Base-by-base conservation (phyloP, 2,888 invertebrate species). In the Drosophila hawaiiensis region DNA sequence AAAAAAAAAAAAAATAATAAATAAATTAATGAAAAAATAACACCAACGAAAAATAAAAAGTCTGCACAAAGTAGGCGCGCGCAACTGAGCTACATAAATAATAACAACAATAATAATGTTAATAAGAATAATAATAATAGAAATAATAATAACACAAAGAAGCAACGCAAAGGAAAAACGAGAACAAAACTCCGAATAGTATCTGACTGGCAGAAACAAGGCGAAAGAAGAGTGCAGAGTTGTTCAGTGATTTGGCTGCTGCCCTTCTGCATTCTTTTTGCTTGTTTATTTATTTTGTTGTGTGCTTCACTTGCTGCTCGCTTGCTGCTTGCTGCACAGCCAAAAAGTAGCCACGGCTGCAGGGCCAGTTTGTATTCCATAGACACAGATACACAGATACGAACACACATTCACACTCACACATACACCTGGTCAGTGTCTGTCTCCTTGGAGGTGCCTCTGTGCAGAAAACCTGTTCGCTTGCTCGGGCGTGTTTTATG, bases 191-290 rank as follows among this genome's bases (percentile, higher is more conserved):
- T 66, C 62, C 54, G 54, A 78, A 68, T 63, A 4, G 70, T 66
- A 60, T 55, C 67, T 54, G 66, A 43, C 54, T 28, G 37, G 55
- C 29, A 22, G 33, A 53, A 22, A 31, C 37, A 29, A 37, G 39
- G 7, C 6, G 25, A 39, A 35, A 16, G 33, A 62, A 22, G 28
- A 33, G 39, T 7, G 37, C 37, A 35, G 73, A 50, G 54, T 29
- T 28, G 53, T 28, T 43, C 59, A 31, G 61, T 60, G 76, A 60
- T 84, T 83, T 73, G 77, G 63, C 69, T 68, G 63, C 50, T 68
- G 79, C 82, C 89, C 79, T 86, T 86, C 87, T 84, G 86, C 89
- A 81, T 90, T 90, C 84, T 86, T 87, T 86, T 80, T 72, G 71
- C 73, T 72, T 78, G 83, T 78, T 87, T 87, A 68, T 82, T 87